phyloP scores from a whole-genome alignment of 2,888 invertebrate species.

The Acleris literana region DNA sequence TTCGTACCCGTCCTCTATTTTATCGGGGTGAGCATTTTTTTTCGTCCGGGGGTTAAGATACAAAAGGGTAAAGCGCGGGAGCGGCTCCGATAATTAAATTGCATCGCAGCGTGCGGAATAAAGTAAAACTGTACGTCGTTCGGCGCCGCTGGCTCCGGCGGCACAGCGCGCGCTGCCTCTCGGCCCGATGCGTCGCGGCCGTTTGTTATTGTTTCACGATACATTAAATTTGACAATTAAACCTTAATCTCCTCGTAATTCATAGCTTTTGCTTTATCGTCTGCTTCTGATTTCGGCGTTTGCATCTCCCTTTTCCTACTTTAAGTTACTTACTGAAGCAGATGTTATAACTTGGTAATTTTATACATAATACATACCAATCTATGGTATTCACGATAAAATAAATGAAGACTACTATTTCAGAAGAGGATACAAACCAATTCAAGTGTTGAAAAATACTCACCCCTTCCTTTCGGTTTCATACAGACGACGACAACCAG shows the following conservation, averaged over 20 bases:
- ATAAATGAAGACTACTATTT: too few species aligned
- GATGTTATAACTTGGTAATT: too few species aligned
- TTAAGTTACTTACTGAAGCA: not conserved
- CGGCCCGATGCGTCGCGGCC: constrained; percentile 32
- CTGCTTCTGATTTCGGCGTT: constrained; percentile 30
- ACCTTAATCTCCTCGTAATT: constrained; percentile 52
- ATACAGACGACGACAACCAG: not conserved
- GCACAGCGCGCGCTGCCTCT: too few species aligned
- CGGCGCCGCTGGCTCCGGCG: not conserved
- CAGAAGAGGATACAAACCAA: too few species aligned
- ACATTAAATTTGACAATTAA: constrained; percentile 66
- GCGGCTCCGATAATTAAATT: constrained; percentile 82
- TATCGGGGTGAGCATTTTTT: constrained; percentile 81
- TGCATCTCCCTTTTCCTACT: not conserved
- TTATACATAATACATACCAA: too few species aligned
- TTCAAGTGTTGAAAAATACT: constrained; percentile 3
- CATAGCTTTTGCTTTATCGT: constrained; percentile 41
- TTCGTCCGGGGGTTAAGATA: constrained; percentile 83
- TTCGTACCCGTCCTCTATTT: constrained; percentile 83
- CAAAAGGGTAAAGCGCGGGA: constrained; percentile 83
- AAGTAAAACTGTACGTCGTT: constrained; percentile 40
- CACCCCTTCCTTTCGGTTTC: constrained; percentile 5
- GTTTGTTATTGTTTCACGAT: constrained; percentile 54
- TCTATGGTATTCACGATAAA: too few species aligned
- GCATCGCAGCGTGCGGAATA: constrained; percentile 61